Base-by-base conservation (phyloP, 2,797 vertebrate genomes). In the Peromyscus eremicus region DNA sequence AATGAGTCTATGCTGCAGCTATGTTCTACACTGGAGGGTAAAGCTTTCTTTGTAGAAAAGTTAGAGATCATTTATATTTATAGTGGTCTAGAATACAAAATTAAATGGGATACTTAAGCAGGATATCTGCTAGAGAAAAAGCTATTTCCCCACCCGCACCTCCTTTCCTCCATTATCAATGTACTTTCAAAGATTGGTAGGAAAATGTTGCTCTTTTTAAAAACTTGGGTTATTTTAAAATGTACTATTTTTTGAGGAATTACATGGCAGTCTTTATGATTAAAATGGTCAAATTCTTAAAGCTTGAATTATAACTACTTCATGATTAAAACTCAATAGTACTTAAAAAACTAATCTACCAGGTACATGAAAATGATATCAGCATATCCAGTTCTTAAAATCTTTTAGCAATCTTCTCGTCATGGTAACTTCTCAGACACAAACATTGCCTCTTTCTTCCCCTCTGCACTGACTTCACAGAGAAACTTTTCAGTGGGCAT, bases 31-130 rank as follows among this genome's bases (percentile, higher is more conserved):
- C 25, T 55, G 11, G 9, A 25, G 11, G 37, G 49, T 84, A 49
- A 92, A 92, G 0, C 27, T 71, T 77, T 95, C 91, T 52, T 34
- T 95, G 76, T 52, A 82, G 92, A 80, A 84, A 82, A 62, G 68
- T 62, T 75, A 46, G 8, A 91, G 16, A 87, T 71, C 29, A 86
- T 83, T 82, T 68, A 40, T n/a, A n/a, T n/a, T n/a, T n/a, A n/a
- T 68, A 43, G 77, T 93, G 23, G 2, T 27, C 13, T 82, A 62
- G 29, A 62, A 62, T 79, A 83, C 6, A 73, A 73, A 96, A 82
- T 76, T 66, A 96, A 94, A 37, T 66, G 27, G 11, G 19, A 85
- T 49, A 91, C 29, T 19, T 82, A 9, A 62, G 60, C 77, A 12
- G 14, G 10, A 49, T 71, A 46, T 71, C 29, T 49, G n/a, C 32